These are phyloP conservation scores for Staurois parvus DNA, from an alignment of 2,797 vertebrate species.

Conservation along the genomic window DNA sequence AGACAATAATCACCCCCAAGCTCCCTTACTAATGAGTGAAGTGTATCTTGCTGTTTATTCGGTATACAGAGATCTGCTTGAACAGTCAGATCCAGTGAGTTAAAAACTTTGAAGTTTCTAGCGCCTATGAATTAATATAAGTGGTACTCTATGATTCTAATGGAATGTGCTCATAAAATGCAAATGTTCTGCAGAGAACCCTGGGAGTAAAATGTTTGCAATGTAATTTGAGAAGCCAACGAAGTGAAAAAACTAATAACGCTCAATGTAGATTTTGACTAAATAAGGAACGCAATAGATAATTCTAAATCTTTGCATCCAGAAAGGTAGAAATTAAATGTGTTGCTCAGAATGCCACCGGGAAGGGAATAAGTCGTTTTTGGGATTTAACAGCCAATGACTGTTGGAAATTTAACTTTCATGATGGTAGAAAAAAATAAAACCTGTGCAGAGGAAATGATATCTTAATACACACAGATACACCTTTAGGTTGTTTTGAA, in stretches of 20 bases:
- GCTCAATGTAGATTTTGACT: constrained; percentile 61
- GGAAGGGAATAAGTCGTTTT: constrained; percentile 27
- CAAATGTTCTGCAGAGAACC: constrained; percentile 55
- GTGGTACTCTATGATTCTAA: constrained; percentile 46
- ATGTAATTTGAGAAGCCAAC: constrained; percentile 62
- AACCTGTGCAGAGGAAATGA: constrained; percentile 27
- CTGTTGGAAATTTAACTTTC: constrained; percentile 23
- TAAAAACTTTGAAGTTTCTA: constrained; percentile 37
- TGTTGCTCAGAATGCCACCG: constrained; percentile 10
- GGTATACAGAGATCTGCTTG: constrained; percentile 43
- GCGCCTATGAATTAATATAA: constrained; percentile 59
- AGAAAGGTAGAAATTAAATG: constrained; percentile 37
- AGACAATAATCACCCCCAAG: constrained; percentile 7
- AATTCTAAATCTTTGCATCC: constrained; percentile 49
- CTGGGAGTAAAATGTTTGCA: constrained; percentile 61
- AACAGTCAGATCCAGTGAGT: constrained; percentile 5
- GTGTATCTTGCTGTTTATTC: constrained; percentile 46
- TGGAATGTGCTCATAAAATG: constrained; percentile 57
- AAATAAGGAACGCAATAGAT: constrained; percentile 56
- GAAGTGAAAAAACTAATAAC: constrained; percentile 61
- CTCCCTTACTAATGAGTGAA: constrained; percentile 38
- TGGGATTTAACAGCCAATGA: constrained; percentile 27
- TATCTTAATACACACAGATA: neutral
- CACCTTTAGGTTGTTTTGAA: neutral
- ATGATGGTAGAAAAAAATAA: constrained; percentile 23